Evolutionary conservation across 2,113 vertebrate genomes (phyloP).

Genomic region (Fregetta grallaria): DNA sequence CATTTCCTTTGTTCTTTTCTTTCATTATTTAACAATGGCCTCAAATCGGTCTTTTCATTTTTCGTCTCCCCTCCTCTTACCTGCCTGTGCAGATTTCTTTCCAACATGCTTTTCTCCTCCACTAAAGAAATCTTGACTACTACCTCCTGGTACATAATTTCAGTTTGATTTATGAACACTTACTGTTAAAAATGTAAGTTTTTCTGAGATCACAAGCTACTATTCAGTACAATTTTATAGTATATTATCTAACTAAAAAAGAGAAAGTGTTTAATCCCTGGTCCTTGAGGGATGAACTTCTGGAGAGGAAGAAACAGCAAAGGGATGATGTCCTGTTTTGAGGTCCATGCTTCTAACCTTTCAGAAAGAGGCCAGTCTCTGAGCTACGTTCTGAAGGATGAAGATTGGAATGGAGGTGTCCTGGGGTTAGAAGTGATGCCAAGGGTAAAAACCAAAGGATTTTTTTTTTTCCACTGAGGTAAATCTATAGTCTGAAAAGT

Average conservation of each 20-base stretch:
- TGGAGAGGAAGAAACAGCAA: neutral
- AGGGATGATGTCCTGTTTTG: neutral
- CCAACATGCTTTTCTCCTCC: neutral
- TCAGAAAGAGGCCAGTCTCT: neutral
- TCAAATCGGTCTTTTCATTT: neutral
- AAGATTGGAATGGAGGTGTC: neutral
- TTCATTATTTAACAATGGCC: neutral
- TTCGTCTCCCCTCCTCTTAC: neutral
- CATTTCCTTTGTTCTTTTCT: neutral
- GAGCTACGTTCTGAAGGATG: neutral
- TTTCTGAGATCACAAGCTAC: neutral
- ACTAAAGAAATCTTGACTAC: neutral
- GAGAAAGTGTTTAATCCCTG: neutral
- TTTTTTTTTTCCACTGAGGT: neutral
- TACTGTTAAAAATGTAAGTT: neutral
- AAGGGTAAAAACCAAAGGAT: neutral
- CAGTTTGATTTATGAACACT: neutral
- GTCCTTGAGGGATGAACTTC: neutral
- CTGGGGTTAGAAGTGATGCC: neutral
- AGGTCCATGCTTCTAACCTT: neutral
- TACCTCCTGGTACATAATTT: neutral
- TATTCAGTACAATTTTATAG: neutral
- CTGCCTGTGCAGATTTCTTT: neutral
- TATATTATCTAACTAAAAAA: neutral
- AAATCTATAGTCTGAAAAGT: neutral